Conservation (phyloP, 2,113 vertebrate genomes). For the Thymallus thymallus region DNA sequence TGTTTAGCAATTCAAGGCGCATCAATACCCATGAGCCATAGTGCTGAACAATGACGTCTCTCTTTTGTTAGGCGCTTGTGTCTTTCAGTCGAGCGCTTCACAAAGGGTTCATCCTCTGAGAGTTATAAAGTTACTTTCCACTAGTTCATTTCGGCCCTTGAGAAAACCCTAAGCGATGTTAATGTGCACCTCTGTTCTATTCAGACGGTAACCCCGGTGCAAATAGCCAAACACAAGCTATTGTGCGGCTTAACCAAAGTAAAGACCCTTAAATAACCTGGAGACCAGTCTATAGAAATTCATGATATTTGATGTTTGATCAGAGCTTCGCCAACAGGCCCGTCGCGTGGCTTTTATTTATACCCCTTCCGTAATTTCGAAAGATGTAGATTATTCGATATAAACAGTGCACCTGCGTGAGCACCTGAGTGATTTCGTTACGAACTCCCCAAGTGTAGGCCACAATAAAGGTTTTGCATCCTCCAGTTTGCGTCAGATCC, state of each 20-base stretch:
- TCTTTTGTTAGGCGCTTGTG: constrained; percentile 74
- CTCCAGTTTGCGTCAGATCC: constrained; percentile 44
- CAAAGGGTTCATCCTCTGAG: constrained; percentile 79
- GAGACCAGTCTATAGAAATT: constrained; percentile 79
- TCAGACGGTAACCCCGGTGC: constrained; percentile 73
- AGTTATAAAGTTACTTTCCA: constrained; percentile 85
- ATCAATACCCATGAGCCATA: constrained; percentile 73
- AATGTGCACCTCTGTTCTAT: constrained; percentile 76
- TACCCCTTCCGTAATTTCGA: constrained; percentile 40
- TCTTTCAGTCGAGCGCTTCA: constrained; percentile 68
- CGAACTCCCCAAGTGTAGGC: constrained; percentile 19
- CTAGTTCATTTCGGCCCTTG: constrained; percentile 79
- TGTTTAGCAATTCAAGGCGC: constrained; percentile 82
- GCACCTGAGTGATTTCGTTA: no score
- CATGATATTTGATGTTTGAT: constrained; percentile 78
- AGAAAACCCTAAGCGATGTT: constrained; percentile 81
- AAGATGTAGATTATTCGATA: background rate
- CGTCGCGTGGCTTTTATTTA: constrained; percentile 68
- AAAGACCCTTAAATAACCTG: constrained; percentile 77
- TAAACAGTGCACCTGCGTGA: background rate
- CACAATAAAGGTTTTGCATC: constrained; percentile 55
- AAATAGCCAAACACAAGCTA: constrained; percentile 69
- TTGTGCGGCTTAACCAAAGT: constrained; percentile 73
- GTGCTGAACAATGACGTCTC: constrained; percentile 70
- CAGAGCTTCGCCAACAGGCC: constrained; percentile 59